Conservation (phyloP, 2,113 vertebrate species). For the Lanius collurio region DNA sequence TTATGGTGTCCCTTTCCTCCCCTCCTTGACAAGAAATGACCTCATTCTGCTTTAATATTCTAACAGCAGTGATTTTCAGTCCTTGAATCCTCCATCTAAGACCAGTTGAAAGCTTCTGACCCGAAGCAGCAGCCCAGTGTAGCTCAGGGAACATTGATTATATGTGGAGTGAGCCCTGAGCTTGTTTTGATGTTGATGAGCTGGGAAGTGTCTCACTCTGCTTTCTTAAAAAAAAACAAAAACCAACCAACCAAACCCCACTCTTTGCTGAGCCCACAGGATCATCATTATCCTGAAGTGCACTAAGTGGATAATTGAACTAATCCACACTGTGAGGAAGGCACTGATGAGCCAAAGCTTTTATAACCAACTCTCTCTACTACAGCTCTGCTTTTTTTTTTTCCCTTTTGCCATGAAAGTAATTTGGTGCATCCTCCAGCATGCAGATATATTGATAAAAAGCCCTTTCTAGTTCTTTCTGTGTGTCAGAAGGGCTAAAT, state of each 20-base stretch:
- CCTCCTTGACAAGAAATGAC: background rate
- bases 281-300: background rate
- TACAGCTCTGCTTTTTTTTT: background rate
- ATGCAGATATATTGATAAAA: background rate
- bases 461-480: background rate
- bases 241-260: background rate
- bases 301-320: slow-evolving; percentile 28
- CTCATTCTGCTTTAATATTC: background rate
- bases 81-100: background rate
- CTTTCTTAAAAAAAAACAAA: background rate
- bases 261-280: background rate
- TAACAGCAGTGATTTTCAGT: background rate
- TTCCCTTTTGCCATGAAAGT: background rate
- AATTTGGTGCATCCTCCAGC: background rate
- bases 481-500: background rate
- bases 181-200: background rate
- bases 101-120: background rate
- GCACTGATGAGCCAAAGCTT: background rate
- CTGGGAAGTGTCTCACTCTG: background rate
- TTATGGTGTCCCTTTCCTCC: background rate
- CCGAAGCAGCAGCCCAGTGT: background rate
- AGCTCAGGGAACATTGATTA: background rate
- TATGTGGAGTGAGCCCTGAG: background rate
- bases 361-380: background rate
- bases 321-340: background rate